Evolutionary conservation across 2,113 vertebrate species (phyloP), one percentile per base, ranked within the genome.

Genomic region (Colinus virginianus): DNA sequence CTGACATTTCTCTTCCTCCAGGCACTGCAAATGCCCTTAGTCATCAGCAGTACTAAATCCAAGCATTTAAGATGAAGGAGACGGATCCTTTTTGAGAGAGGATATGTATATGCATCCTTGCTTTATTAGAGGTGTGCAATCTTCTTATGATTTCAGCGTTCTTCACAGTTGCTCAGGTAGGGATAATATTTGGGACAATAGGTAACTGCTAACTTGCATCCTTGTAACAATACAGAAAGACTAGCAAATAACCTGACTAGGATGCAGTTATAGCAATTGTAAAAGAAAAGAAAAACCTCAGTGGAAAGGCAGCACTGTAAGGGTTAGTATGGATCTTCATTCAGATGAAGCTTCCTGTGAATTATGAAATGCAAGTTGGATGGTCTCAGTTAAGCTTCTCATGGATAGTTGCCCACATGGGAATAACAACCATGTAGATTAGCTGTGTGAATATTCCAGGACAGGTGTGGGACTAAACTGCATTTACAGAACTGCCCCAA

Each of bases 391-490:
- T 78, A 90, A 94, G 84, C 68, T 51, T 89, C 81, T 92, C 64
- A 79, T 94, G 87, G 87, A 84, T 80, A 93, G 89, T 64, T 95
- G 84, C 89, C 91, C 84, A 83, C 82, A 87, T 0, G 78, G 93
- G 87, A 92, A 92, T 93, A 95, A 89, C 75, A 87, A 80, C 71
- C 0, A 48, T 70, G 87, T 87, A 94, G 78, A 92, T 93, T 83
- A 92, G 84, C 78, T 89, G 63, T 87, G 78, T 89, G 93, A 95
- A 93, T 90, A 78, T 85, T 90, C 68, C 76, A 92, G 68, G 82
- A 91, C 93, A 94, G 91, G 81, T 94, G 89, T 92, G 68, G 55
- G 61, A n/a, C 89, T 94, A 89, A 92, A n/a, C 89, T 78, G 71
- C 81, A 45, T 18, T 80, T 84, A 66, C 82, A 91, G 64, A 86